Base-by-base conservation (phyloP, 2,113 vertebrate species). In the Leptodactylus fuscus region DNA sequence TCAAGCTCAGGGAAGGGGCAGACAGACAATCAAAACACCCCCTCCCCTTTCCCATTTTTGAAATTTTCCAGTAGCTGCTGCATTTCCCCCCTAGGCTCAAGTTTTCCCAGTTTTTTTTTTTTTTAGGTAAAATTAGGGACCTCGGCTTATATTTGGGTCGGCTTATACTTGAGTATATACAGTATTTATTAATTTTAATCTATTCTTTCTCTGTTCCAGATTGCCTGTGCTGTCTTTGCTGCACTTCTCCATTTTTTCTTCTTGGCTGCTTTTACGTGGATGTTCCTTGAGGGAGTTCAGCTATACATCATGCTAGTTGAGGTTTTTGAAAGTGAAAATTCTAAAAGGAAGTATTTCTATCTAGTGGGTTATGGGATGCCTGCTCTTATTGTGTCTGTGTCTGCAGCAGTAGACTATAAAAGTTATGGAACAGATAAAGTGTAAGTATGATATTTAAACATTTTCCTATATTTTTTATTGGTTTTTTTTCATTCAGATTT, bases 261-360 rank as follows among this genome's bases (percentile, higher is more conserved):
- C 92, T 91, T 99, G 94, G 96, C 98, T 1, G 98, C 98, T 29
- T 99, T 99, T 93, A 99, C 98, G 0, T 99, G 98, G 98, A 99
- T 99, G 98, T 98, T 99, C 90, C 93, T 99, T 91, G 98, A 99
- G 87, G 98, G 98, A 0, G 97, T 99, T 70, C 98, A 99, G 91
- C 97, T 99, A 53, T 99, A 99, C 90, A 97, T 99, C 90, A 97
- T 99, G 97, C 92, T 99, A 91, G 97, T 99, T 91, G 98, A 99
- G 89, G 98, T 99, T 87, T 99, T 99, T 0, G 98, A 99, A 93
- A 99, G 97, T 0, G 98, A 99, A 78, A 97, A 98, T 87, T 99
- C 98, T 0, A 95, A 98, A 0, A 92, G 94, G 4, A 97, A 97
- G 74, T 99, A 98, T 89, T 99, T 99, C 91, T 99, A 99, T 90